Conservation (phyloP, 2,797 vertebrate genomes). For the Pangasius mekongensis region DNA sequence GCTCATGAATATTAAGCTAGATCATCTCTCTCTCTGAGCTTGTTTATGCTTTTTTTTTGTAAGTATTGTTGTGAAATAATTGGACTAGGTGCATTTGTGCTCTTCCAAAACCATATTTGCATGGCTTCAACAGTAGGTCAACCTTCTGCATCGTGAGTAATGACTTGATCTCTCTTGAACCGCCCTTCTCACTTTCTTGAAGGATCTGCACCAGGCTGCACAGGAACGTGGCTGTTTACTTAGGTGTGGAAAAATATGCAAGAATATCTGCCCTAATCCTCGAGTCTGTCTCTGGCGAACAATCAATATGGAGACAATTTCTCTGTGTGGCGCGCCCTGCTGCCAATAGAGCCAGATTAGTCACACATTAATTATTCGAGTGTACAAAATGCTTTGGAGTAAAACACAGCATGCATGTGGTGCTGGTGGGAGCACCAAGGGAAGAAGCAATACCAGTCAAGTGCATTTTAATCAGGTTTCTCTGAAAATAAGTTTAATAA, state of each 20-base stretch:
- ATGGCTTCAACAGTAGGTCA: slow-evolving; percentile 16
- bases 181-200: slow-evolving; percentile 35
- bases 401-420: slow-evolving; percentile 19
- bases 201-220: slow-evolving; percentile 27
- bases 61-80: slow-evolving; percentile 43
- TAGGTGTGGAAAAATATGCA: slow-evolving; percentile 27
- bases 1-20: slow-evolving; percentile 50
- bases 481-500: background rate
- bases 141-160: slow-evolving; percentile 25
- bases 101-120: slow-evolving; percentile 30
- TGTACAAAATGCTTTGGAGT: slow-evolving; percentile 40
- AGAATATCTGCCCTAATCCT: slow-evolving; percentile 40
- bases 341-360: slow-evolving; percentile 51
- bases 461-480: slow-evolving; percentile 28
- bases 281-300: slow-evolving; percentile 44
- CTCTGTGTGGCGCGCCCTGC: slow-evolving; percentile 14
- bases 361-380: slow-evolving; percentile 44
- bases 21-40: slow-evolving; percentile 16
- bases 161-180: slow-evolving; percentile 43
- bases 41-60: slow-evolving; percentile 12
- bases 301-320: slow-evolving; percentile 50
- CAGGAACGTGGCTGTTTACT: slow-evolving; percentile 12
- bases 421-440: background rate
- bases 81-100: slow-evolving; percentile 36
- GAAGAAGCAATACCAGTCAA: slow-evolving; percentile 10